Percentiles rank a stretch among this genome's conserved stretches.
Conservation (phyloP, 2,888 invertebrate genomes). For the Hyposoter didymator region DNA sequence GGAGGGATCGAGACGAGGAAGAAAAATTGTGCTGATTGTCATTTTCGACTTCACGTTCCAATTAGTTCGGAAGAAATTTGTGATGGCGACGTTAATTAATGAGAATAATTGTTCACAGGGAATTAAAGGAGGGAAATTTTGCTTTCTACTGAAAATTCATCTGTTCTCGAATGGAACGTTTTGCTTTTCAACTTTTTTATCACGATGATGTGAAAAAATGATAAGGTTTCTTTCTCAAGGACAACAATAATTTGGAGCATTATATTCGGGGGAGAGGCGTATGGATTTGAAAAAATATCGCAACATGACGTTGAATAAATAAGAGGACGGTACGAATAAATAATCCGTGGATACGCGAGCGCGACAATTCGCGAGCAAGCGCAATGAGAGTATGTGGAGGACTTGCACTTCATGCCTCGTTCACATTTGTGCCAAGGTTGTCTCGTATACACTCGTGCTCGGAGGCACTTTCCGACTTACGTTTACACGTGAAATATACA, state of each 20-base stretch:
- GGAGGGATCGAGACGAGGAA: background rate
- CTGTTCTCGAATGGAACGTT: background rate
- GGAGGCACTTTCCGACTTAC: slow-evolving; percentile 33
- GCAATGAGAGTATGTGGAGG: slow-evolving; percentile 37
- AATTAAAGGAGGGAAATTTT: background rate
- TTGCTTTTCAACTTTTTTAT: background rate
- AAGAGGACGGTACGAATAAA: slow-evolving; percentile 11
- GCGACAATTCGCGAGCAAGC: slow-evolving; percentile 53
- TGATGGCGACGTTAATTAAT: background rate
- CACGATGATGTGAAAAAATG: background rate
- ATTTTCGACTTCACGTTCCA: background rate
- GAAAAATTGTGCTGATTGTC: background rate
- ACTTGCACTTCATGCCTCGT: slow-evolving; percentile 81
- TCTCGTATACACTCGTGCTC: slow-evolving; percentile 53
- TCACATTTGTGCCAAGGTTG: slow-evolving; percentile 83
- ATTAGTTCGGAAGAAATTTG: background rate
- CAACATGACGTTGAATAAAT: background rate
- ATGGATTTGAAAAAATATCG: background rate
- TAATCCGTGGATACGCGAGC: slow-evolving; percentile 26
- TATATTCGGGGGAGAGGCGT: no score
- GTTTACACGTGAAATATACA: background rate
- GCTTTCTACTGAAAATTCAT: background rate
- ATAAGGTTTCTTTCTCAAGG: background rate
- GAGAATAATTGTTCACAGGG: background rate
- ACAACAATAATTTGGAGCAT: background rate